Evolutionary conservation across 2,797 vertebrate genomes (phyloP).

Genomic region (Crossoptilon crossoptilon): DNA sequence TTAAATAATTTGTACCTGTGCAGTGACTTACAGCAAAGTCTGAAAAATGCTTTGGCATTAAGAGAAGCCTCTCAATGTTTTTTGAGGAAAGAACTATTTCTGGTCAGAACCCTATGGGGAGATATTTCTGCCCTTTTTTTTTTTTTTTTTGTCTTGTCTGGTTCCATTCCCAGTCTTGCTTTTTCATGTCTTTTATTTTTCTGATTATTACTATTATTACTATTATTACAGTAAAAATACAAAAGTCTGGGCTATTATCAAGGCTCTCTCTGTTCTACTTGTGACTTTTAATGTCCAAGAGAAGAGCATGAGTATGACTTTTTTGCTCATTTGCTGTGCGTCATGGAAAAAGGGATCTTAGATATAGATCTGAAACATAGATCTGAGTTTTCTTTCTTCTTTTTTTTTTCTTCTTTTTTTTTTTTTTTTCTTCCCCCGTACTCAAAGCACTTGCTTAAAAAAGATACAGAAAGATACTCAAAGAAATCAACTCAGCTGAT

Average conservation of each 20-base stretch:
- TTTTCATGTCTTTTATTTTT: slow-evolving; percentile 3
- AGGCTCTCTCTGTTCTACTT: background rate
- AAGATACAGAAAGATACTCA: background rate
- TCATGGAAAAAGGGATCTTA: background rate
- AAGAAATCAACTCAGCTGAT: background rate
- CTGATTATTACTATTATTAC: background rate
- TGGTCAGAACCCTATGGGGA: background rate
- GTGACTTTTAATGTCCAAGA: background rate
- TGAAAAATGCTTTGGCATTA: slow-evolving; percentile 21
- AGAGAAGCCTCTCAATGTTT: background rate
- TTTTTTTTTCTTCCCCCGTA: background rate
- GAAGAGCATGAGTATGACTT: background rate
- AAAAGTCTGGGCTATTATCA: background rate
- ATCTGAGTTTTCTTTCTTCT: slow-evolving; percentile 5
- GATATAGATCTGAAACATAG: slow-evolving; percentile 23
- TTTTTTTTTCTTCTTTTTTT: background rate
- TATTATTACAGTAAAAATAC: background rate
- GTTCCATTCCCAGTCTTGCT: background rate
- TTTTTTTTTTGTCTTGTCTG: background rate
- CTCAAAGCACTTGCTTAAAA: background rate
- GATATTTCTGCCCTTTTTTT: background rate
- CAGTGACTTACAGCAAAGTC: slow-evolving; percentile 22
- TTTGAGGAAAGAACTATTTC: background rate
- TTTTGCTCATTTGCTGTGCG: background rate
- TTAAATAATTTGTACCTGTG: slow-evolving; percentile 23